phyloP scores from a whole-genome alignment of 2,113 vertebrate species.

The Dipodomys spectabilis region DNA sequence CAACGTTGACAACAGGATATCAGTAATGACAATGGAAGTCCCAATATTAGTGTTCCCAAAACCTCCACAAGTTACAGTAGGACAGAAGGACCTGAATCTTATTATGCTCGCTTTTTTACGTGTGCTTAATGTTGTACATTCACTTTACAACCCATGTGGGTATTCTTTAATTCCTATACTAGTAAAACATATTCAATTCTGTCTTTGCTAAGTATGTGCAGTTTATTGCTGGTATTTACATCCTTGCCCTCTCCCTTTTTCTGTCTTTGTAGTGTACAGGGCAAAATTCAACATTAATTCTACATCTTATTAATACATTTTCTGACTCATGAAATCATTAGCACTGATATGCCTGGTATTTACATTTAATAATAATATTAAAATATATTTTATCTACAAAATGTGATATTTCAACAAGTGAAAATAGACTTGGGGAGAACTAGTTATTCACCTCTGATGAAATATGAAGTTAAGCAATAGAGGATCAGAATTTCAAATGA shows the following conservation, averaged over 20 bases:
- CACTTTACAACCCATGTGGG: background rate
- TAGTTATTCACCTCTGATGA: background rate
- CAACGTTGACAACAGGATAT: background rate
- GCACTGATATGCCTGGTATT: background rate
- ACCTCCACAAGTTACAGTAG: background rate
- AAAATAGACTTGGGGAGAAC: background rate
- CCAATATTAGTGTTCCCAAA: background rate
- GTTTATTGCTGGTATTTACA: background rate
- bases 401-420: background rate
- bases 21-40: background rate
- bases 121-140: background rate
- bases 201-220: background rate
- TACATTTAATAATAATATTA: constrained; percentile 6
- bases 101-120: background rate
- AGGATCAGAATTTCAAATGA: background rate
- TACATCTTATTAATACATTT: constrained; percentile 24
- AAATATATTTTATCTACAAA: background rate
- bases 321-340: background rate
- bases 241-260: background rate
- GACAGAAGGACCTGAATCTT: no score
- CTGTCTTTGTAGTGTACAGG: background rate
- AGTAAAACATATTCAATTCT: constrained; percentile 28
- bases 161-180: background rate
- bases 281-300: background rate
- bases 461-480: background rate